A percentile compares a stretch with the other conserved stretches of the same genome.
Conservation (phyloP, 2,113 vertebrate species). For the Triplophysa rosa region DNA sequence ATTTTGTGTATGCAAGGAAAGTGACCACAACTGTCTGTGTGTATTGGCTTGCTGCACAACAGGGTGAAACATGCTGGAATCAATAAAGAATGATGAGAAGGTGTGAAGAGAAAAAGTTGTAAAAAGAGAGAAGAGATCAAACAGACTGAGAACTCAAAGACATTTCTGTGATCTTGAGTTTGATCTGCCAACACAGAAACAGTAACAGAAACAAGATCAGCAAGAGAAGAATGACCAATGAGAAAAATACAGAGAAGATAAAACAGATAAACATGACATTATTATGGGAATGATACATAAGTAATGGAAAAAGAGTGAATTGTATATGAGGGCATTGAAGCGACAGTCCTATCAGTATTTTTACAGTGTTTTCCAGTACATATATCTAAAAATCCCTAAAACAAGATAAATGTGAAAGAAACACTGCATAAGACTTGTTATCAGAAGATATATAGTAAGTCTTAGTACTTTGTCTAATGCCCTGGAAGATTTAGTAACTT, state of each 20-base stretch:
- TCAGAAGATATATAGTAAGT: no score
- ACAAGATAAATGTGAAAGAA: no score
- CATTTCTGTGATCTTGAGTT: not conserved
- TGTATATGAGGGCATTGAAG: not conserved
- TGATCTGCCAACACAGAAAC: slow-evolving; percentile 16
- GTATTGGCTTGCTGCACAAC: not conserved
- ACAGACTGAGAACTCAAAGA: not conserved
- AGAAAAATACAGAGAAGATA: not conserved
- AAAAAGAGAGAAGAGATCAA: not conserved
- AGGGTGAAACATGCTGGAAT: no score
- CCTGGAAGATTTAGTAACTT: no score
- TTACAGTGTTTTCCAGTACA: no score
- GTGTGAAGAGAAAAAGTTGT: not conserved
- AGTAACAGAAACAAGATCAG: slow-evolving; percentile 3
- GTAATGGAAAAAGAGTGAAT: slow-evolving; percentile 7
- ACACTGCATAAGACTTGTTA: no score
- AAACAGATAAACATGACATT: slow-evolving; percentile 1
- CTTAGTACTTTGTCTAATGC: no score
- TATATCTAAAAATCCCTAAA: no score
- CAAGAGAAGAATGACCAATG: not conserved
- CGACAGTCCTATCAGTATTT: no score
- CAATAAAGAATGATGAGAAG: not conserved
- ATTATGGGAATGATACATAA: not conserved
- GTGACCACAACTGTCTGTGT: not conserved
- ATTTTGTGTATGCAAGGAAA: not conserved